Conservation (phyloP, 2,888 invertebrate species). For the Pandemis heparana region DNA sequence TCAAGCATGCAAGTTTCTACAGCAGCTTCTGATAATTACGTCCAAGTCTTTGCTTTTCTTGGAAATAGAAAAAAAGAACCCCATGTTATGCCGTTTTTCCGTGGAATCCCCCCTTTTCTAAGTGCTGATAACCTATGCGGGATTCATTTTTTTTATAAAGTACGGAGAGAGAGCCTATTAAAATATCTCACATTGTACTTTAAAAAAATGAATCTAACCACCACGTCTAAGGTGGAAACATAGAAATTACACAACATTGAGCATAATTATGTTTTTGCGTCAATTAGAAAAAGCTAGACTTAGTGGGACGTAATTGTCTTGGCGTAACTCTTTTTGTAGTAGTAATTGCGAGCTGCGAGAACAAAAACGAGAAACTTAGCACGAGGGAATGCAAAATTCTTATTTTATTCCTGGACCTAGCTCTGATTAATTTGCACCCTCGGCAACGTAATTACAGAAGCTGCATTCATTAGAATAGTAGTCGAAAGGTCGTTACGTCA, state of each 20-base stretch:
- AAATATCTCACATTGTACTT: not conserved
- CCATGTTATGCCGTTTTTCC: too few relatives aligned
- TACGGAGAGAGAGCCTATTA: not conserved
- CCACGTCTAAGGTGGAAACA: not conserved
- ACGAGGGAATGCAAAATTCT: conserved; percentile 35
- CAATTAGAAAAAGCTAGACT: conserved; percentile 11
- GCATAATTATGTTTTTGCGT: conserved; percentile 36
- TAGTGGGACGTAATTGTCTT: conserved; percentile 28
- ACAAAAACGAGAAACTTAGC: conserved; percentile 18
- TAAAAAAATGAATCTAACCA: not conserved
- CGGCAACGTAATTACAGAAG: conserved; percentile 17
- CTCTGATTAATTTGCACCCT: conserved; percentile 38
- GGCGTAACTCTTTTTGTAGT: conserved; percentile 24
- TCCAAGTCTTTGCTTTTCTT: not conserved
- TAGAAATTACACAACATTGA: conserved; percentile 20
- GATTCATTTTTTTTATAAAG: too few relatives aligned
- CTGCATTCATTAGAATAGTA: conserved; percentile 45
- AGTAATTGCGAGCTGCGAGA: conserved; percentile 5
- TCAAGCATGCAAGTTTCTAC: not conserved
- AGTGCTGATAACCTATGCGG: too few relatives aligned
- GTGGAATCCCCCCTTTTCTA: too few relatives aligned
- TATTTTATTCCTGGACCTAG: conserved; percentile 22
- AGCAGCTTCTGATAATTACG: not conserved
- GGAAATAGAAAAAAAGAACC: not conserved
- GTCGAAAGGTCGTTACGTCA: conserved; percentile 43